Evolutionary conservation across 2,797 vertebrate genomes (phyloP).

Genomic region (Chanos chanos): DNA sequence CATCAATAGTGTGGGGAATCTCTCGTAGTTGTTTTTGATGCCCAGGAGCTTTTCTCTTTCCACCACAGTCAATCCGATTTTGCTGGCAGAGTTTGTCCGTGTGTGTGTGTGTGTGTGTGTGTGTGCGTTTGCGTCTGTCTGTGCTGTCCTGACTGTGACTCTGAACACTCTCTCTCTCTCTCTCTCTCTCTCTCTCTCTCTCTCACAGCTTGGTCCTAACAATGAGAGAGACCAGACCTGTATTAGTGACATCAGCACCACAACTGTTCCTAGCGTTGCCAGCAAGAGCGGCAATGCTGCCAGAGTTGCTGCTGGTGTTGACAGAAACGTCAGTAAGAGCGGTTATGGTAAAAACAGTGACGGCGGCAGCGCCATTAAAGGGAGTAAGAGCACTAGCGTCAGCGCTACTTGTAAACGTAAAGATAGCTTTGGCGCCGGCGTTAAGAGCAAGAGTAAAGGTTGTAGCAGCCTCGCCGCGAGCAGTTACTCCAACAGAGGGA

Average conservation of each 20-base stretch:
- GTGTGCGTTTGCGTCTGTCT: not conserved
- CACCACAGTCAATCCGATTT: slow-evolving; percentile 27
- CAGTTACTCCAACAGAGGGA: slow-evolving; percentile 36
- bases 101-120: not conserved
- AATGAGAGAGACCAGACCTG: slow-evolving; percentile 15
- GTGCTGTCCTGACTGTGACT: not conserved
- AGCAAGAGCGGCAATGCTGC: not conserved
- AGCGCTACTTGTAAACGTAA: not conserved
- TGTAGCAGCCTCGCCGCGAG: slow-evolving; percentile 21
- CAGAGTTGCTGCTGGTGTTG: slow-evolving; percentile 2
- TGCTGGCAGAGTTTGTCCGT: not conserved
- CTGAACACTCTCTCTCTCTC: not conserved
- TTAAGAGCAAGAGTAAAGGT: slow-evolving; percentile 31
- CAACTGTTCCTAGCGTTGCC: not conserved
- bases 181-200: not conserved
- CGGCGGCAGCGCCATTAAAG: not conserved
- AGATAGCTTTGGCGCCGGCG: not conserved
- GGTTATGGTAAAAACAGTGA: not conserved
- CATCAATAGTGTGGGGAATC: too few species aligned
- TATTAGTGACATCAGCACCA: not conserved
- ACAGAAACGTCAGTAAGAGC: not conserved
- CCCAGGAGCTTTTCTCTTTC: slow-evolving; percentile 23
- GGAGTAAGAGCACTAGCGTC: not conserved
- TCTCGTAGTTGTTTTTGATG: too few species aligned
- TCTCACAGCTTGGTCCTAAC: slow-evolving; percentile 27